Conservation (phyloP, 2,888 invertebrate species). For the Dryadula phaetusa region DNA sequence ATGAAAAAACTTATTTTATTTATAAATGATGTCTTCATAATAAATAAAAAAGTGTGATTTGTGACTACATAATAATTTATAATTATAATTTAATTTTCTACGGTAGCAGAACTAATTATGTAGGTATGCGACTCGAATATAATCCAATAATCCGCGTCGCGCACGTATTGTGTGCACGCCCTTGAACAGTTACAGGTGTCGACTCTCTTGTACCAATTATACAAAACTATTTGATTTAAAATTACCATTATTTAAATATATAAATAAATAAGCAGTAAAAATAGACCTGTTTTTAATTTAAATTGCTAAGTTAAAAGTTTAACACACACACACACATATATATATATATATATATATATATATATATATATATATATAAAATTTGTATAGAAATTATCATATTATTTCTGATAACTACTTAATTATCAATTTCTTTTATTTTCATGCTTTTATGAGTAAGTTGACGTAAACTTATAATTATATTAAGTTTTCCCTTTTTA, state of each 20-base stretch:
- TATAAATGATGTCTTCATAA: not conserved
- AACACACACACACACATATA: too few relatives aligned
- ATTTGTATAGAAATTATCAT: not conserved
- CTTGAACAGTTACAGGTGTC: constrained; percentile 39
- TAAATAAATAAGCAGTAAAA: constrained; percentile 4
- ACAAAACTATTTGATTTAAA: constrained; percentile 31
- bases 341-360: too few relatives aligned
- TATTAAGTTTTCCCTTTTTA: not conserved
- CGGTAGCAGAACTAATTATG: constrained; percentile 1
- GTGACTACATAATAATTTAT: not conserved
- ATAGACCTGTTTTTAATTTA: not conserved
- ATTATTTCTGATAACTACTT: not conserved
- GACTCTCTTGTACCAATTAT: constrained; percentile 31
- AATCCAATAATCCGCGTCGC: constrained; percentile 39
- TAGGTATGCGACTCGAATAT: constrained; percentile 33
- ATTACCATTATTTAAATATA: constrained; percentile 17
- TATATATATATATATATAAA: too few relatives aligned
- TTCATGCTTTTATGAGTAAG: not conserved
- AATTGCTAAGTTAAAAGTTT: too few relatives aligned
- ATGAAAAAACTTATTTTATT: constrained; percentile 1
- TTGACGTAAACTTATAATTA: not conserved
- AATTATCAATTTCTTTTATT: not conserved
- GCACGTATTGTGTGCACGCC: constrained; percentile 38
- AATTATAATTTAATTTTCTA: constrained; percentile 31
- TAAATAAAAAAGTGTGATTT: not conserved